Conservation (phyloP, 2,113 vertebrate species). For the Paralichthys olivaceus region DNA sequence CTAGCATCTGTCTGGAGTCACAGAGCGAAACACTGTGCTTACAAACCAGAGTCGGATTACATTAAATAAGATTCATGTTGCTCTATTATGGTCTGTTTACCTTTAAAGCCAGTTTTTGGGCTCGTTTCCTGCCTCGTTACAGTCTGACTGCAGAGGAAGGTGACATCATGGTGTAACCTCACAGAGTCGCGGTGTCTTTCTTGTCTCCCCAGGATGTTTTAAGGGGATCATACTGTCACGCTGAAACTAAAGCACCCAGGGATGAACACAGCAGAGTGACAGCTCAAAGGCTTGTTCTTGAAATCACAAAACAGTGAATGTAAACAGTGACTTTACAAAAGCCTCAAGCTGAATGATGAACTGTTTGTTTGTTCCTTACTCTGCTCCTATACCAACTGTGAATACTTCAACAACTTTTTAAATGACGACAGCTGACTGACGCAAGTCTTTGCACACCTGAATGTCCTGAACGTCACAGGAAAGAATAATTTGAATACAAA, state of each 20-base stretch:
- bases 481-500: too few relatives aligned
- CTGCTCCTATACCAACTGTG: background rate
- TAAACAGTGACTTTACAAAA: constrained; percentile 40
- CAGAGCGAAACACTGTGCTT: constrained; percentile 2
- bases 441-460: too few relatives aligned
- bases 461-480: too few relatives aligned
- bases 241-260: background rate
- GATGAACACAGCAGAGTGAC: constrained; percentile 20
- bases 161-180: constrained; percentile 30
- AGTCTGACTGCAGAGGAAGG: constrained; percentile 11
- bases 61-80: constrained; percentile 18
- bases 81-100: constrained; percentile 14
- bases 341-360: constrained; percentile 22
- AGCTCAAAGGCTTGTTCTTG: constrained; percentile 37
- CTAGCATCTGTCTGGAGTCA: constrained; percentile 35
- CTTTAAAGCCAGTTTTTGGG: constrained; percentile 19
- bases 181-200: constrained; percentile 16
- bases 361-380: background rate
- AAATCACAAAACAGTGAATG: constrained; percentile 36
- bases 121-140: constrained; percentile 18
- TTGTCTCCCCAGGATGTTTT: constrained; percentile 49
- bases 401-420: too few relatives aligned
- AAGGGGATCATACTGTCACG: constrained; percentile 54
- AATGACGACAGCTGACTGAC: too few relatives aligned
- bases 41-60: constrained; percentile 9